Base-by-base conservation (phyloP, 1,140 invertebrate genomes). In the Glossosoma conforme region DNA sequence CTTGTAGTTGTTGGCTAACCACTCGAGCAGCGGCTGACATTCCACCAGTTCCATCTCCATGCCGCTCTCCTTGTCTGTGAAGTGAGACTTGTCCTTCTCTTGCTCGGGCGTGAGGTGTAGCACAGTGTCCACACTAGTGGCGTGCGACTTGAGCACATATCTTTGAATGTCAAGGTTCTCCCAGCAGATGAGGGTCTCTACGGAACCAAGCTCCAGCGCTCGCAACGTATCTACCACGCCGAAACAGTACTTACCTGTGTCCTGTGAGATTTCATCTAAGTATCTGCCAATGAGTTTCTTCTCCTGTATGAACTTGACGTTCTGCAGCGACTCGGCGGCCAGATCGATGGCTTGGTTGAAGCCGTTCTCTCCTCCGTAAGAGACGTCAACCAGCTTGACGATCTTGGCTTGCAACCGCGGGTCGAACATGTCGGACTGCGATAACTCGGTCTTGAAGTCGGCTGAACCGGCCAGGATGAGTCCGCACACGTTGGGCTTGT, bases 381-480 rank as follows among this genome's bases (percentile, higher is more conserved):
- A 99, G 28, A 99, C 93, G 75, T 99, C 97, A 50, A 99, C 97
- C 60, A 98, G 76, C 78, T 99, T 99, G 59, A 99, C 93, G 52
- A 99, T 85, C 84, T 98, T 98, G 6, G 87, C 84, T 92, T 98
- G 95, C 60, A 99, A 81, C 75, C 96, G 84, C 91, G 91, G 93
- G 84, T 99, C 97, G 80, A 99, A 99, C 96, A 99, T 99, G 69
- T 99, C 97, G 2, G 96, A 99, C 77, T 98, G 95, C 70, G 93
- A 95, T 56, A 99, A 85, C 74, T 99, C 97, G 55, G 96, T 99
- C 80, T 99, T 99, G 70, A 99, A 99, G 73, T 99, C 97, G 21
- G 97, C 97, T 63, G 92, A 97, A 81, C 97, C 97, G 60, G 97
- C 97, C 40, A 99, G 75, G 64, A 99, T 97, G 11, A 99, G 80